Conservation (phyloP, 2,113 vertebrate species). For the Coregonus clupeaformis region DNA sequence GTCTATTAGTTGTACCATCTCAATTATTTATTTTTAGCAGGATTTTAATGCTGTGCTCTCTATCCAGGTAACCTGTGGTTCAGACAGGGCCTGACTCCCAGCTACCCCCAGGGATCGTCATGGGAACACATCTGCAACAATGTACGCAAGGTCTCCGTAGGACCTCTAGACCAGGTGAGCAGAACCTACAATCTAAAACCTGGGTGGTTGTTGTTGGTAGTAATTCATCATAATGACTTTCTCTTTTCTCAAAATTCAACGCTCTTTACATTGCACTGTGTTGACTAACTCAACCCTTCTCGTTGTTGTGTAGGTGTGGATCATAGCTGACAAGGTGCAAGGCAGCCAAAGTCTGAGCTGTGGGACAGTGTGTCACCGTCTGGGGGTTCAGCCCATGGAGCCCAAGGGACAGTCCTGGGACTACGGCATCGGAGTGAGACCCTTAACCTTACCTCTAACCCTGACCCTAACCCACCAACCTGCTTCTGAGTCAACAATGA, state of each 20-base stretch:
- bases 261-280: too few species aligned
- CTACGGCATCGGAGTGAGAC: constrained; percentile 93
- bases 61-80: constrained; percentile 89
- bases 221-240: too few species aligned
- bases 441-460: background rate
- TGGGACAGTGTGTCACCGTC: constrained; percentile 90
- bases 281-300: background rate
- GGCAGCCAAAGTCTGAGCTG: constrained; percentile 93
- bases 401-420: constrained; percentile 91
- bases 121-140: constrained; percentile 97
- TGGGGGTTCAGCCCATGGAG: constrained; percentile 82
- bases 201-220: background rate
- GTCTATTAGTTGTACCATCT: background rate
- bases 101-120: constrained; percentile 89
- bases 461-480: too few species aligned
- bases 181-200: background rate
- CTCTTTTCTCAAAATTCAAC: too few species aligned
- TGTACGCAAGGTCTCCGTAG: constrained; percentile 88
- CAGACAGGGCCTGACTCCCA: constrained; percentile 86
- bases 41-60: constrained; percentile 13
- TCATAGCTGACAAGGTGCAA: constrained; percentile 96
- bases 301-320: constrained; percentile 83
- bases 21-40: too few species aligned
- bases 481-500: too few species aligned
- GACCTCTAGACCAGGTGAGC: constrained; percentile 92